phyloP scores from a whole-genome alignment of 1,140 invertebrate genomes.

The Lepidotrigona ventralis region DNA sequence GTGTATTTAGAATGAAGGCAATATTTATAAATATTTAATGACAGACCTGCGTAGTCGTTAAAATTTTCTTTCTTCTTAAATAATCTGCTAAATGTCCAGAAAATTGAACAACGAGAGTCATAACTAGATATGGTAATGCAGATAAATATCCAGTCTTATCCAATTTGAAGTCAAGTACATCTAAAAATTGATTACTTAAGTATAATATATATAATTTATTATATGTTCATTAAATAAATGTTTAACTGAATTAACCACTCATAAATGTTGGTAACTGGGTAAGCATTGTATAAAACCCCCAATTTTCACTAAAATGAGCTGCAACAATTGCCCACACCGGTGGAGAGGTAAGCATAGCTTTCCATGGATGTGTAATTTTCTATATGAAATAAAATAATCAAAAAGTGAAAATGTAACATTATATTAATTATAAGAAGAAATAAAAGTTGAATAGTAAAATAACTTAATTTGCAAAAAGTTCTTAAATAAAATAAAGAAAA shows the following conservation, averaged over 20 bases:
- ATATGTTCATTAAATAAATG: neutral
- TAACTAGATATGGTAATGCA: constrained; percentile 91
- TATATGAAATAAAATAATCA: constrained; percentile 45
- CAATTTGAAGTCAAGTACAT: constrained; percentile 86
- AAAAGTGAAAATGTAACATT: neutral
- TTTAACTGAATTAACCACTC: constrained; percentile 82
- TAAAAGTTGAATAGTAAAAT: neutral
- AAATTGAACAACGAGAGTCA: constrained; percentile 89
- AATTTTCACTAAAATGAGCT: constrained; percentile 96
- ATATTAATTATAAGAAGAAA: neutral
- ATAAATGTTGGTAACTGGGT: constrained; percentile 95
- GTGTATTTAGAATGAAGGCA: neutral
- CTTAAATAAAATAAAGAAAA: neutral
- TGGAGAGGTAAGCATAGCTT: constrained; percentile 87
- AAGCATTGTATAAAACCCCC: constrained; percentile 96
- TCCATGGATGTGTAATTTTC: constrained; percentile 88
- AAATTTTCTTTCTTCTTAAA: constrained; percentile 82
- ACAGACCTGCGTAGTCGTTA: constrained; percentile 85
- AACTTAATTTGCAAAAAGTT: neutral
- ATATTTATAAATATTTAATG: neutral
- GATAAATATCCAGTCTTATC: constrained; percentile 90
- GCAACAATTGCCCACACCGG: constrained; percentile 95
- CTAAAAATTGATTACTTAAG: constrained; percentile 77
- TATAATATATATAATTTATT: neutral
- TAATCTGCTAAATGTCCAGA: constrained; percentile 91